Base-by-base conservation (phyloP, 2,888 invertebrate species). In the Coenonympha glycerion region DNA sequence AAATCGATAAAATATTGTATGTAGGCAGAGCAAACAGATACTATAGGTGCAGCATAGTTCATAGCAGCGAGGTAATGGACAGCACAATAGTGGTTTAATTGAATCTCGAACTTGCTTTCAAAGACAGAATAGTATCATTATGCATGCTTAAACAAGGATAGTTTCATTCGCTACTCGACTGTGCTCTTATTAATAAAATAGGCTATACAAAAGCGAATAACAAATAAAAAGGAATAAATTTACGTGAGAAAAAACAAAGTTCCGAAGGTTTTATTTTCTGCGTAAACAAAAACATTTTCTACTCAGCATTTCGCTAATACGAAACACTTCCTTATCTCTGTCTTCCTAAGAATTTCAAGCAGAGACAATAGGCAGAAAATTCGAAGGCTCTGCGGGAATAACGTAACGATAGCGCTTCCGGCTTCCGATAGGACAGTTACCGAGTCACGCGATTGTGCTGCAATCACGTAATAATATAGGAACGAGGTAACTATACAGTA, bases 381-480 rank as follows among this genome's bases (percentile, higher is more conserved):
- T 53, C 53, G 53, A 55, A 65, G 63, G 61, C 63, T 67, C 68
- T 66, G 59, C 56, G 64, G 67, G 69, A 66, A 68, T 63, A 61
- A 66, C 15, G 62, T 64, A 61, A 64, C 69, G 65, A 65, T 65
- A 64, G 62, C 61, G 60, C 69, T 75, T 79, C 78, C 79, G 75
- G 69, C 69, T 66, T 66, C 61, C 60, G 63, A 55, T 63, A 53
- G 59, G 62, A 58, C 58, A 62, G 68, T 69, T 64, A 63, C 60
- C 53, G 47, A 60, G 65, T 66, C 76, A 77, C 75, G 76, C 74
- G 60, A 75, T 60, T 49, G 47, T 47, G 53, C 26, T 42, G 45
- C 37, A 41, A 51, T 48, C 47, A 41, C 46, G 50, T 31, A 52
- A 47, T 33, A 21, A 44, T 21, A 2, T 33, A n/a, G n/a, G n/a